Evolutionary conservation across 2,797 vertebrate genomes (phyloP).

Genomic region (Clarias fuscus): DNA sequence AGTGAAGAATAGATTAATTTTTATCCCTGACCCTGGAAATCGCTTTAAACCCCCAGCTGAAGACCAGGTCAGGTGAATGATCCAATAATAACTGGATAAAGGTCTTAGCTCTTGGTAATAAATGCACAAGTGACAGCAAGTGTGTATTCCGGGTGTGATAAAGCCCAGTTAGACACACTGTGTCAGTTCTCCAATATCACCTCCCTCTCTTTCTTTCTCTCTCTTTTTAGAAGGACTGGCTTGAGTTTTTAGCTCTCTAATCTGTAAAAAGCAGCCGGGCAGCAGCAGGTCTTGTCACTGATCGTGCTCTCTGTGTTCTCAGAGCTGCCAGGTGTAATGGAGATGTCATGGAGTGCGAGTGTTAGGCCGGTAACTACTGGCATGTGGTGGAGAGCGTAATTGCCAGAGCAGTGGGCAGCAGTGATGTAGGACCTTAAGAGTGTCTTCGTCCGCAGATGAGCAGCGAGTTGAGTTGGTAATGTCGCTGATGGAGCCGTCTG

Average conservation of each 20-base stretch:
- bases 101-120: constrained; percentile 56
- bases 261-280: constrained; percentile 27
- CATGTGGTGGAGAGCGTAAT: constrained; percentile 40
- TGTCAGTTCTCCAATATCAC: neutral
- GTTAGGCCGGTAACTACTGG: constrained; percentile 40
- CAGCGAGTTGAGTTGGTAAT: constrained; percentile 87
- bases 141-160: constrained; percentile 35
- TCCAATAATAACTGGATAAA: constrained; percentile 59
- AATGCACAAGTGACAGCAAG: constrained; percentile 35
- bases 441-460: constrained; percentile 79
- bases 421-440: constrained; percentile 79
- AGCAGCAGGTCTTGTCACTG: constrained; percentile 28
- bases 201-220: constrained; percentile 18
- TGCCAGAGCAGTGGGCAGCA: constrained; percentile 24
- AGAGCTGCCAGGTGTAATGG: constrained; percentile 41
- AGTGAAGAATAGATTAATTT: constrained; percentile 34
- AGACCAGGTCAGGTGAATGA: constrained; percentile 46
- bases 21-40: constrained; percentile 36
- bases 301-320: constrained; percentile 29
- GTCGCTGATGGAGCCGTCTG: constrained; percentile 79
- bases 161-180: neutral
- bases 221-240: neutral
- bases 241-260: constrained; percentile 22
- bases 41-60: constrained; percentile 47
- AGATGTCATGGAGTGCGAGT: constrained; percentile 46